Evolutionary conservation across 2,113 vertebrate genomes (phyloP).

Genomic region (Neolamprologus longior): DNA sequence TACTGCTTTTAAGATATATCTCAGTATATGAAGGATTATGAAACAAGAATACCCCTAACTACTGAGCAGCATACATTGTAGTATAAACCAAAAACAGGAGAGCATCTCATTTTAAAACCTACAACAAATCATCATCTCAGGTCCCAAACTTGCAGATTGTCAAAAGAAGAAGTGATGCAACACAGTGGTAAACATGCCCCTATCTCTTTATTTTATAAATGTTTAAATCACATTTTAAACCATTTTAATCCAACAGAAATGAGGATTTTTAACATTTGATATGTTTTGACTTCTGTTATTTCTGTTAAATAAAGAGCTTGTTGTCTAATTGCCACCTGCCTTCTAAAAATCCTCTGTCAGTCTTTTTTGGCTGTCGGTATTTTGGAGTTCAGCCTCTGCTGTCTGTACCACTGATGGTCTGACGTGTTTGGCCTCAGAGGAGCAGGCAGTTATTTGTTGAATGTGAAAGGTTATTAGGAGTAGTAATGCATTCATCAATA

Average conservation of each 20-base stretch:
- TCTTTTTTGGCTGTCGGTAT: neutral
- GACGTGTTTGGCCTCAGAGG: neutral
- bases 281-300: neutral
- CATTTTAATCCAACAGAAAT: neutral
- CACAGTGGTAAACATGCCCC: neutral
- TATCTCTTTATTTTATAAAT: neutral
- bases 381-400: neutral
- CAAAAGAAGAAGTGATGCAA: neutral
- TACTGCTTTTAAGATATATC: neutral
- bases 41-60: neutral
- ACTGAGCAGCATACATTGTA: neutral
- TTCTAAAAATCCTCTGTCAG: accelerated
- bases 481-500: neutral
- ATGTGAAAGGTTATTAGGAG: neutral
- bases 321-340: neutral
- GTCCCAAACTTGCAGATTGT: neutral
- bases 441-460: neutral
- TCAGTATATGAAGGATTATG: neutral
- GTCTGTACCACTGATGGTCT: neutral
- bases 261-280: neutral
- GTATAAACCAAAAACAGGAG: neutral
- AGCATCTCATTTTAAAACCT: neutral
- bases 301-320: neutral
- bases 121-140: neutral
- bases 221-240: neutral